These are phyloP conservation scores for Diloba caeruleocephala DNA, from an alignment of 2,888 invertebrate genomes.

Conservation along the genomic window DNA sequence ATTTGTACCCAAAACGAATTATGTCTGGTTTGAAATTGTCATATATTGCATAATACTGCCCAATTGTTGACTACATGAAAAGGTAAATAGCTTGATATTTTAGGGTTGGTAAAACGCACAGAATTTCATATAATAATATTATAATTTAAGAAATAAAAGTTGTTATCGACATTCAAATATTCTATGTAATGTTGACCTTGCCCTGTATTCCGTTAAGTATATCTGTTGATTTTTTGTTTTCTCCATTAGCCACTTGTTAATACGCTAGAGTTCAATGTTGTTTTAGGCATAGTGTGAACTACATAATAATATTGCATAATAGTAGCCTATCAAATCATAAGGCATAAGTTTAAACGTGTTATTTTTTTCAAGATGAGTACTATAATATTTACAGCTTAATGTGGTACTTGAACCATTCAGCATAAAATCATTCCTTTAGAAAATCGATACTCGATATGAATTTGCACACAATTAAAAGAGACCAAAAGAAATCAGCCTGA, in stretches of 20 bases:
- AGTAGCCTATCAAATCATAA: conserved; percentile 3
- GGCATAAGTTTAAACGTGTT: background rate
- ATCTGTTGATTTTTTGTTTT: conserved; percentile 35
- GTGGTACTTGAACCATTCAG: too few species aligned
- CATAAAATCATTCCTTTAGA: too few species aligned
- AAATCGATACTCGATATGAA: too few species aligned
- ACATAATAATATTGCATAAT: conserved; percentile 4
- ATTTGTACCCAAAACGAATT: too few species aligned
- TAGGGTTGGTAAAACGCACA: conserved; percentile 26
- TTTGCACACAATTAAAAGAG: too few species aligned
- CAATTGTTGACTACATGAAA: conserved; percentile 11
- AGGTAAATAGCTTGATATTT: conserved; percentile 6
- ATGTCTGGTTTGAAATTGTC: too few species aligned
- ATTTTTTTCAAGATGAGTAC: too few species aligned
- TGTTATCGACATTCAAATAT: conserved; percentile 12
- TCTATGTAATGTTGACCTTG: conserved; percentile 21
- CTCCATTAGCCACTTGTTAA: conserved; percentile 34
- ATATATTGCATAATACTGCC: conserved; percentile 16
- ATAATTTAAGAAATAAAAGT: conserved; percentile 6
- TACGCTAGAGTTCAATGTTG: conserved; percentile 54
- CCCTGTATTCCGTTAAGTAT: conserved; percentile 23
- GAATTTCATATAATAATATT: conserved; percentile 17
- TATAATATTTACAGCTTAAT: too few species aligned
- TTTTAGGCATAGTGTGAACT: conserved; percentile 25
- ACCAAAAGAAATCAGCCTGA: too few species aligned